phyloP scores from a whole-genome alignment of 2,888 invertebrate genomes.

The Cataglyphis cursor region DNA sequence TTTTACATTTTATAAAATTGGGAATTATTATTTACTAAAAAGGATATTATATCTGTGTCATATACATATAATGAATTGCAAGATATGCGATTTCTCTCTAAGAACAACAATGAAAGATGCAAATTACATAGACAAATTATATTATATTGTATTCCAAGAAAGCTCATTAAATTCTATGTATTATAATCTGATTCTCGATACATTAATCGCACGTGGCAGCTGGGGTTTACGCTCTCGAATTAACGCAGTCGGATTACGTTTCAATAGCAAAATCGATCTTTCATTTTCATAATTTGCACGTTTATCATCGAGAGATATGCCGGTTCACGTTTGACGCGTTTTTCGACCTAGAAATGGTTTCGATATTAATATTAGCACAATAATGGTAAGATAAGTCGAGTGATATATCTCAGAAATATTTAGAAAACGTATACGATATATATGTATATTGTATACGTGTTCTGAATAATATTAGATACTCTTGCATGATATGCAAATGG shows the following conservation, averaged over 20 bases:
- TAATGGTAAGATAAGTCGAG: background rate
- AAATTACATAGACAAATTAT: conserved; percentile 19
- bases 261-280: conserved; percentile 32
- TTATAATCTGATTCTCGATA: conserved; percentile 37
- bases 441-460: background rate
- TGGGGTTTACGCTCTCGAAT: conserved; percentile 23
- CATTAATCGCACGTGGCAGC: conserved; percentile 8
- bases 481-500: conserved; percentile 9
- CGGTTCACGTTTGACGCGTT: background rate
- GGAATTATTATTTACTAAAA: background rate
- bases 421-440: background rate
- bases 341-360: background rate
- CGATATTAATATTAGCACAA: conserved; percentile 30
- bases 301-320: background rate
- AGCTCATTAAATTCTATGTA: conserved; percentile 40
- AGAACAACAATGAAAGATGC: conserved; percentile 24
- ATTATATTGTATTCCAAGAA: conserved; percentile 34
- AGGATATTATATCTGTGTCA: background rate
- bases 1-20: background rate
- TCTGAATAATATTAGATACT: background rate
- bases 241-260: conserved; percentile 36
- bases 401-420: conserved; percentile 3
- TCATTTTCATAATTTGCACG: conserved; percentile 28
- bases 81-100: background rate
- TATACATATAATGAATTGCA: background rate